Base-by-base conservation (phyloP, 1,140 invertebrate species). In the Pseudomyrmex cubaensis region DNA sequence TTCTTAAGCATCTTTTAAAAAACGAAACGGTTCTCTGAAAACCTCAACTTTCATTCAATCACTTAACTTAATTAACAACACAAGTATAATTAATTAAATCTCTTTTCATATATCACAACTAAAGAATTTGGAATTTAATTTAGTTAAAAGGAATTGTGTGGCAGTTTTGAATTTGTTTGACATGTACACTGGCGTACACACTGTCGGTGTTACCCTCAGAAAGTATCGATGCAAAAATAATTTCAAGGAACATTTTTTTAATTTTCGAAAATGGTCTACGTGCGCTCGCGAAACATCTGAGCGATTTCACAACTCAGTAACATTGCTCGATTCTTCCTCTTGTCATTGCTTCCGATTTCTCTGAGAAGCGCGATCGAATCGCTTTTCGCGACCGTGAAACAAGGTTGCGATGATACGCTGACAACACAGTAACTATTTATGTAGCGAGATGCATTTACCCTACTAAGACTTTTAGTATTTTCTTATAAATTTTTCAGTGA, bases 331-430 rank as follows among this genome's bases (percentile, higher is more conserved):
- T 77, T 8, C 46, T 69, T 13, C 50, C 20, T 9, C 57, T 67
- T 80, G 20, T 13, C 54, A 25, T 72, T 61, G 57, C 54, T 46
- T 20, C 48, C 12, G 44, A 35, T 35, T 35, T 35, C 35, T 35
- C 35, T 35, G 35, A 35, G 44, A 20, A 56, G 64, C 54, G 64
- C 54, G n/a, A 78, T 78, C 64, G 76, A 78, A 67, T 25, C n/a
- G 22, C n/a, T 69, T 78, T 57, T 20, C 12, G 44, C 64, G 54
- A 59, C 54, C 54, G 15, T 61, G 66, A 80, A 80, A 77, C n/a
- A 1, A 17, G 50, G 52, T 69, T 69, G n/a, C 61, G 15, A 12
- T 22, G 75, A 44, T 20, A 44, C 57, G 44, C 17, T 61, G 25
- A 17, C 15, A 46, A 46, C 44, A 59, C 59, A 70, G 17, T 25